Evolutionary conservation across 2,113 vertebrate species (phyloP).

Genomic region (Holacanthus passer): DNA sequence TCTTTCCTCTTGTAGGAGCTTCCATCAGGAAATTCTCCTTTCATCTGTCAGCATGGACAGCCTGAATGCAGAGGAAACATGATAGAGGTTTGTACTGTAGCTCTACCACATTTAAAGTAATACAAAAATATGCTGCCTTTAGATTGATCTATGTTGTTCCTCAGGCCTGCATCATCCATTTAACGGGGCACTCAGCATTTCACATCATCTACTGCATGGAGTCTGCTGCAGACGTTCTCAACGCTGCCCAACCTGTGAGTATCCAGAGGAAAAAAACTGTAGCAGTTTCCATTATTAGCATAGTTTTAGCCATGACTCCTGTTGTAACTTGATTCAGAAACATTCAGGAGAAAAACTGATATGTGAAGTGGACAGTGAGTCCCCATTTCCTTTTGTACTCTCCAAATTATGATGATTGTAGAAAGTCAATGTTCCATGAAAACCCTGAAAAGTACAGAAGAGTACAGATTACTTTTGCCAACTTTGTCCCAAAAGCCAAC

Average conservation of each 20-base stretch:
- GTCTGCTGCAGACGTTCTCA: conserved; percentile 79
- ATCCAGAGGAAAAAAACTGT: neutral
- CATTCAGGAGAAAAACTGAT: neutral
- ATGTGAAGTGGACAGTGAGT: neutral
- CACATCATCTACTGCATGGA: conserved; percentile 89
- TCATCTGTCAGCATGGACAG: conserved; percentile 89
- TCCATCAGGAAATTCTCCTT: conserved; percentile 77
- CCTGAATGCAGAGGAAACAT: conserved; percentile 89
- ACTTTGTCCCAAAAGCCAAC: too few species aligned
- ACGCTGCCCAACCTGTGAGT: conserved; percentile 84
- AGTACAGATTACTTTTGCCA: too few species aligned
- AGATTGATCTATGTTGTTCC: neutral
- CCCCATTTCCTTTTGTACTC: too few species aligned
- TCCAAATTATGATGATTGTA: neutral
- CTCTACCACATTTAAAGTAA: neutral
- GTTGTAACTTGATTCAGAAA: neutral
- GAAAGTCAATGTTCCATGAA: neutral
- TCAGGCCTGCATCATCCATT: conserved; percentile 89
- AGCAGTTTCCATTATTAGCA: neutral
- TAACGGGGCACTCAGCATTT: conserved; percentile 69
- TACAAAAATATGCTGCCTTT: neutral
- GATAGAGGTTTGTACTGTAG: conserved; percentile 85
- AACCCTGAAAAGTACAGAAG: too few species aligned
- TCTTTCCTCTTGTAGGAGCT: conserved; percentile 76
- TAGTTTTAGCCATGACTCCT: neutral